Conservation (phyloP, 2,797 vertebrate species). For the Myotis planiceps region DNA sequence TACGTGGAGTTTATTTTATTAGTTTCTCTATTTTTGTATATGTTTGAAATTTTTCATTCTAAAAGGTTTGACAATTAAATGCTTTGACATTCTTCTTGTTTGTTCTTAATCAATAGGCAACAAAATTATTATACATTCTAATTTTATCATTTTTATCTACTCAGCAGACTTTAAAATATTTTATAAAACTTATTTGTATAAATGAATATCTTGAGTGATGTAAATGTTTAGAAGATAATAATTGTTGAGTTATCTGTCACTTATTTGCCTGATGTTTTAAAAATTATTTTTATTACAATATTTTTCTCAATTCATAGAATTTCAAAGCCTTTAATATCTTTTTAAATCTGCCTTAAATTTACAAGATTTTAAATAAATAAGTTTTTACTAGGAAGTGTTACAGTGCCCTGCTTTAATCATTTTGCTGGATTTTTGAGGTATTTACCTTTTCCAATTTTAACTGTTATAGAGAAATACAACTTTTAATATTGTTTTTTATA, state of each 20-base stretch:
- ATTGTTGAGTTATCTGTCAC: background rate
- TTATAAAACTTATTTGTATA: background rate
- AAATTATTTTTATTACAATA: background rate
- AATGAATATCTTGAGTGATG: background rate
- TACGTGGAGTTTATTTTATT: background rate
- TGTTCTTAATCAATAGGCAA: background rate
- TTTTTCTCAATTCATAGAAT: background rate
- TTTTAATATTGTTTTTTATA: background rate
- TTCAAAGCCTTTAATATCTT: background rate
- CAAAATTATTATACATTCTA: background rate
- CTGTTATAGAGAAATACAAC: background rate
- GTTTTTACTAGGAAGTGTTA: background rate
- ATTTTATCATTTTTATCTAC: background rate
- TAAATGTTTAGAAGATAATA: background rate
- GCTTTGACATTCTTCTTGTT: background rate
- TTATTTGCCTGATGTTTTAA: background rate
- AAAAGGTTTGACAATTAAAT: background rate
- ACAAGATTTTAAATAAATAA: background rate
- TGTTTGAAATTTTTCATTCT: background rate
- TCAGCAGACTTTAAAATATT: background rate
- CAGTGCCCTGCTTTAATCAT: background rate
- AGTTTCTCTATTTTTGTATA: background rate
- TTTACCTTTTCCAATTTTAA: background rate
- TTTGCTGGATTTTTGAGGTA: background rate
- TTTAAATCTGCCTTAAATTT: background rate